A percentile compares a stretch with the other conserved stretches of the same genome.
These are phyloP conservation scores for Drosophila fungiperda DNA, from an alignment of 2,888 invertebrate genomes.

Conservation along the genomic window DNA sequence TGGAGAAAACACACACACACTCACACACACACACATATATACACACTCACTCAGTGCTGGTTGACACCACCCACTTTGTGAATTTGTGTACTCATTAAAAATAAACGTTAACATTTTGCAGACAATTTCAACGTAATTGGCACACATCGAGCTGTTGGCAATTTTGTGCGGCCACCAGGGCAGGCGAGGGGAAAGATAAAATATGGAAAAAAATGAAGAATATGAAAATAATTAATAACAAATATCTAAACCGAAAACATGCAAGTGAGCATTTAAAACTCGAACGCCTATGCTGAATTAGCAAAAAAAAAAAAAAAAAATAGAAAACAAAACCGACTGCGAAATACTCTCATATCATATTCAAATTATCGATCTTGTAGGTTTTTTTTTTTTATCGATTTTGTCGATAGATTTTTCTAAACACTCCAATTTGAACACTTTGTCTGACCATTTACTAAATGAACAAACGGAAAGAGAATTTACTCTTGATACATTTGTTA, in stretches of 20 bases:
- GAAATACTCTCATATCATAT: background rate
- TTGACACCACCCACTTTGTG: conserved; percentile 35
- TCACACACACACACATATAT: background rate
- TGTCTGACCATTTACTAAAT: background rate
- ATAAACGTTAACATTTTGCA: conserved; percentile 71
- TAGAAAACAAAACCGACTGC: background rate
- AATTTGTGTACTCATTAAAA: conserved; percentile 48
- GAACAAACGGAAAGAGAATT: background rate
- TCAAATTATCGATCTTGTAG: background rate
- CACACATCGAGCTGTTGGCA: conserved; percentile 52
- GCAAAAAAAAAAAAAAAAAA: background rate
- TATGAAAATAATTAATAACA: conserved; percentile 46
- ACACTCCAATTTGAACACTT: background rate
- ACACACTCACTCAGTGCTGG: background rate
- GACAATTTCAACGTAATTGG: conserved; percentile 75
- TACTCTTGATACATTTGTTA: background rate
- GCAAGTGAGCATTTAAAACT: conserved; percentile 20
- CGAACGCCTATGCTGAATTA: conserved; percentile 7
- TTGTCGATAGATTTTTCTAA: background rate
- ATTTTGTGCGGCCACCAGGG: conserved; percentile 3
- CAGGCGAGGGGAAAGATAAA: background rate
- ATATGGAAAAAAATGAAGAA: conserved; percentile 4
- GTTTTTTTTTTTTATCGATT: background rate
- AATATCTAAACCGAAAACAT: conserved; percentile 59
- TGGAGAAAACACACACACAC: conserved; percentile 1